Percentiles rank a stretch among this genome's conserved stretches.
phyloP scores from a whole-genome alignment of 2,113 vertebrate genomes.

The Corydoras maculifer region DNA sequence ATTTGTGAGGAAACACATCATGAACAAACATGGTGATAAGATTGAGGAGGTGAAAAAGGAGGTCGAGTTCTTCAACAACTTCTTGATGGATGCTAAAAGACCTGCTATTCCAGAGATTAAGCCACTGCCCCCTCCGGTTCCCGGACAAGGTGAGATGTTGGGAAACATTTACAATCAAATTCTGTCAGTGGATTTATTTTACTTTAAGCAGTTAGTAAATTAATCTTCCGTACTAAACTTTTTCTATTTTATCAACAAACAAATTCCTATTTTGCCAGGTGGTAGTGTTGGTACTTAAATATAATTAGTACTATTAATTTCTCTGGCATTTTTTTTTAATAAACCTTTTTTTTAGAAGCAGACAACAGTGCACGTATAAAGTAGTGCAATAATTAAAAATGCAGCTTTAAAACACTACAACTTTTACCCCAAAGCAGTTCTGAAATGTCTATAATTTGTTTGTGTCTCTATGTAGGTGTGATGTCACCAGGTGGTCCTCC shows the following conservation, averaged over 20 bases:
- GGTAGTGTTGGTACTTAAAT: not conserved
- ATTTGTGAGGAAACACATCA: conserved; percentile 88
- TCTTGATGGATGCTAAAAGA: conserved; percentile 84
- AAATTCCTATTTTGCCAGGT: no score
- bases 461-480: conserved; percentile 36
- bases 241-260: no score
- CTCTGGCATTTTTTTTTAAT: not conserved
- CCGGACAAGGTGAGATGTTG: conserved; percentile 65
- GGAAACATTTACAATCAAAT: not conserved
- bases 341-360: no score
- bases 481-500: conserved; percentile 73
- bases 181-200: no score
- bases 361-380: no score
- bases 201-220: no score
- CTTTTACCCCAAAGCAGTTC: no score
- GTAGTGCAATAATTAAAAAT: no score
- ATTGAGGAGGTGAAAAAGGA: conserved; percentile 91
- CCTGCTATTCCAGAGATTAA: conserved; percentile 83
- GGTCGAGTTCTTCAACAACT: conserved; percentile 86
- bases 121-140: conserved; percentile 73
- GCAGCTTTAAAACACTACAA: no score
- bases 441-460: no score
- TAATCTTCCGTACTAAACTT: no score
- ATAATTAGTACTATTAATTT: not conserved
- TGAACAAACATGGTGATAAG: conserved; percentile 88